Evolutionary conservation across 2,888 invertebrate species (phyloP).

Genomic region (Nematopogon swammerdamellus): DNA sequence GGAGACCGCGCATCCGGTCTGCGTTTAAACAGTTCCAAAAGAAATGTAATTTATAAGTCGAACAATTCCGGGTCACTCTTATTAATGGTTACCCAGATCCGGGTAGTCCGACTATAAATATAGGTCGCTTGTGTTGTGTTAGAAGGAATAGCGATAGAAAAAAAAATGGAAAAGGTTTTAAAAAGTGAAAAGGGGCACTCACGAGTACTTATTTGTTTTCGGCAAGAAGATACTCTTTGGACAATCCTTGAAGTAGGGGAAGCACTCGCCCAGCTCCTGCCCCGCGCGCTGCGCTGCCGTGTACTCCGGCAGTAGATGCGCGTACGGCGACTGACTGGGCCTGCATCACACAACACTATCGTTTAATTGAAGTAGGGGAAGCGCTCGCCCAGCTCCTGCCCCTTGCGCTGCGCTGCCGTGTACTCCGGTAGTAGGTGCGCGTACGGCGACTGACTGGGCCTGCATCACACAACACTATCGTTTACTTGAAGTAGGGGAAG

Average conservation of each 20-base stretch:
- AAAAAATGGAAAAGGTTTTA: neutral
- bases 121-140: too few species aligned
- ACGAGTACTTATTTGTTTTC: conserved; percentile 44
- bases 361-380: conserved; percentile 52
- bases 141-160: too few species aligned
- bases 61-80: too few species aligned
- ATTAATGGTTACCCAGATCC: too few species aligned
- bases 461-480: conserved; percentile 20
- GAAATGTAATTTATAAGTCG: too few species aligned
- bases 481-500: conserved; percentile 52
- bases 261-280: conserved; percentile 74
- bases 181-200: too few species aligned
- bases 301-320: conserved; percentile 70
- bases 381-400: conserved; percentile 74
- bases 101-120: too few species aligned
- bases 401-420: conserved; percentile 64
- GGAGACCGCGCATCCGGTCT: too few species aligned
- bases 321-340: conserved; percentile 78
- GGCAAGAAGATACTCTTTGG: conserved; percentile 75
- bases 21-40: too few species aligned
- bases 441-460: conserved; percentile 80
- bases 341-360: conserved; percentile 31
- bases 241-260: conserved; percentile 80
- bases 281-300: conserved; percentile 78
- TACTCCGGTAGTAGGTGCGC: conserved; percentile 26